Evolutionary conservation across 2,113 vertebrate genomes (phyloP).

Genomic region (Isurus oxyrinchus): DNA sequence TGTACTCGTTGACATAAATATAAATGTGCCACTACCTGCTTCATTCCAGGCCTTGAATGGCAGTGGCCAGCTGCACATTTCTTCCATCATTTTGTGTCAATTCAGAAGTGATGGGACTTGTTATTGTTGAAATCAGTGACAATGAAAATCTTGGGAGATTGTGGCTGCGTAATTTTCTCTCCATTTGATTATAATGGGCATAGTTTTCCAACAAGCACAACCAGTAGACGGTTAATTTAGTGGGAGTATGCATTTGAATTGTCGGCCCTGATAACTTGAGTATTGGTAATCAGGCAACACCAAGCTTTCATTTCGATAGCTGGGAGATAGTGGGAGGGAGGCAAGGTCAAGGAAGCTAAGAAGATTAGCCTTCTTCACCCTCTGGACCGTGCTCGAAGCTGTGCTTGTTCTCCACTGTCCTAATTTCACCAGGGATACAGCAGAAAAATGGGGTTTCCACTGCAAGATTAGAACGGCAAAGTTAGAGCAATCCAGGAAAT

Average conservation of each 20-base stretch:
- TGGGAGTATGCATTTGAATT: background rate
- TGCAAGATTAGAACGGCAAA: background rate
- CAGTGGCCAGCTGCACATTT: background rate
- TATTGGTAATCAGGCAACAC: background rate
- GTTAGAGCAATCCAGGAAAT: background rate
- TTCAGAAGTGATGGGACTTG: background rate
- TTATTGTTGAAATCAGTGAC: background rate
- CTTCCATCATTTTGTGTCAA: background rate
- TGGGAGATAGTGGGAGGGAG: background rate
- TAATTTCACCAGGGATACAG: background rate
- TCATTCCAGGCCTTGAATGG: background rate
- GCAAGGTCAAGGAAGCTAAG: background rate
- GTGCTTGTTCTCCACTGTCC: background rate
- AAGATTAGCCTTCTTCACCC: background rate
- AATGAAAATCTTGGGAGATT: background rate
- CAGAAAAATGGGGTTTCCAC: background rate
- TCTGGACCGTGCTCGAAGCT: background rate
- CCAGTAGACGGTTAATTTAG: background rate
- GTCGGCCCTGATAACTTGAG: background rate
- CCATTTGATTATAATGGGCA: background rate
- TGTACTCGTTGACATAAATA: background rate
- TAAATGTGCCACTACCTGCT: background rate
- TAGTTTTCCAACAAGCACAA: background rate
- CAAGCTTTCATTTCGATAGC: background rate
- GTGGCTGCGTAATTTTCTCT: background rate